Base-by-base conservation (phyloP, 2,888 invertebrate species). In the Callosobruchus maculatus region DNA sequence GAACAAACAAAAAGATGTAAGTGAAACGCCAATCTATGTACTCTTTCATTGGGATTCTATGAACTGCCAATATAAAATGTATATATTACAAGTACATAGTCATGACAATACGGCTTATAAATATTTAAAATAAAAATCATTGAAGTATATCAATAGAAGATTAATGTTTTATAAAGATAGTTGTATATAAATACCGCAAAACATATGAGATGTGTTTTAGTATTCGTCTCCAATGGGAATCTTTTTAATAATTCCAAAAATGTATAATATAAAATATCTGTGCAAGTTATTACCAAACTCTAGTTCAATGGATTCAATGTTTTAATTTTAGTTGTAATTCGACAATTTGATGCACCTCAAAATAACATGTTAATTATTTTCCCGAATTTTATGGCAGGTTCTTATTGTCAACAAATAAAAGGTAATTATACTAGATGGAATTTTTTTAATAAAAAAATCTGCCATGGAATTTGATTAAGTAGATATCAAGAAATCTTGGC, bases 51-150 rank as follows among this genome's bases (percentile, higher is more conserved):
- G 49, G 49, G 13, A 49, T 49, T 49, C 79, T 80, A 77, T 77
- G 78, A 79, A 82, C 81, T 81, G 81, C 81, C 81, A 80, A 75
- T 76, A 72, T 72, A 74, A 78, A 76, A 77, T 78, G 77, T 79
- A 79, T 77, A 79, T 80, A 80, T 79, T 78, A 75, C 76, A 49
- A 79, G 80, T 81, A 80, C 81, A 81, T 81, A 80, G 81, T 81
- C 79, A 80, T 81, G 81, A 82, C 82, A 81, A 82, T 82, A 82
- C 78, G 78, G 78, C 76, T 80, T 77, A 77, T 74, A 76, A 75
- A 72, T 75, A 72, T 76, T 76, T 74, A 74, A 76, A 74, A 72
- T 74, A 76, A 71, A 77, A 77, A 77, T 77, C 72, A 74, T 74
- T 49, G 74, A 75, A 74, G 71, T 72, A 77, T 76, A 75, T 74